Base-by-base conservation (phyloP, 2,888 invertebrate genomes). In the Parnassius smintheus region DNA sequence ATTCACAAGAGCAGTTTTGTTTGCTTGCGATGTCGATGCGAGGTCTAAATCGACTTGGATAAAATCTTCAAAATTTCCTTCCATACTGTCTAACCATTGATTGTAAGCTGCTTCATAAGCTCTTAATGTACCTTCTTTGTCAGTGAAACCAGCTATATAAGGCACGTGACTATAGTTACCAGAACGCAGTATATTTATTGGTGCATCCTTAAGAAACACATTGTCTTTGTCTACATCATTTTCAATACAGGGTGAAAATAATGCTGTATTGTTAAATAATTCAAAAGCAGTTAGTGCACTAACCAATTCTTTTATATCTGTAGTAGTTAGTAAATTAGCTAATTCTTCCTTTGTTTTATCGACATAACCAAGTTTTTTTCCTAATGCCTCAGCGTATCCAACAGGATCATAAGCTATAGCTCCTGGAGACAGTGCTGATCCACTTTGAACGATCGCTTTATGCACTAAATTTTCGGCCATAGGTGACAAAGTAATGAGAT, bases 201-300 rank as follows among this genome's bases (percentile, higher is more conserved):
- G 91, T n/a, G 83, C 80, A 45, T 83, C 82, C 11, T 73, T 64
- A 1, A 91, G 66, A 42, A 90, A 75, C 2, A 83, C 78, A 1
- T 79, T 75, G 52, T 81, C 79, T 2, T 72, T 62, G n/a, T 75
- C 76, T 1, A 77, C 60, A 44, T 73, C 65, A 60, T 83, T 78
- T 71, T 91, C 91, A 11, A 91, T 70, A 59, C 91, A 91, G 1
- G 91, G 91, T 0, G 87, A 88, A 62, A 91, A 91, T 11, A 88
- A 67, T 10, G 80, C 75, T 1, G 88, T 83, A 62, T 88, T 88
- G 54, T 91, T 88, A 22, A 69, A 72, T 49, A 85, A 84, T 45
- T 76, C 75, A 59, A 83, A 80, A 1, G 77, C 78, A 4, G 64
- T 74, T n/a, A 91, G 68, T 0, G 75, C 75, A 8, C 64, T 55